Conservation (phyloP, 2,797 vertebrate species). For the Crotalus adamanteus region DNA sequence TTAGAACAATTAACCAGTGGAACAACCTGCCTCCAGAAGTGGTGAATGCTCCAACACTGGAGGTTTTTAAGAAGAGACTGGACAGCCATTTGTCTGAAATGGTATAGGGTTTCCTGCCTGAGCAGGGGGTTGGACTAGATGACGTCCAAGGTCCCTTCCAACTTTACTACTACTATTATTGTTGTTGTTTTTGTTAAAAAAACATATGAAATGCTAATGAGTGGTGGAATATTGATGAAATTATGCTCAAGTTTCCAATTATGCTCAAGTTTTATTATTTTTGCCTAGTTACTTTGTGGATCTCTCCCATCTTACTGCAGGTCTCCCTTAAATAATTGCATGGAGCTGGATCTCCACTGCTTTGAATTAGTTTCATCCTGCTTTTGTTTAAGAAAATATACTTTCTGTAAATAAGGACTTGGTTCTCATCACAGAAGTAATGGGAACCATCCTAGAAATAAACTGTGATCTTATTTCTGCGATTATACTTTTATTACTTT, state of each 20-base stretch:
- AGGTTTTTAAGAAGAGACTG: too few relatives aligned
- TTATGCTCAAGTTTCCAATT: background rate
- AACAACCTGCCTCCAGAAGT: too few relatives aligned
- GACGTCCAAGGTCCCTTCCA: too few relatives aligned
- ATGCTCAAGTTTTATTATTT: background rate
- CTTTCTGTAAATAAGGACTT: background rate
- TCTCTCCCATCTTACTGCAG: background rate
- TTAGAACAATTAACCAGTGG: too few relatives aligned
- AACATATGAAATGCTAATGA: background rate
- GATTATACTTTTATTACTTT: background rate
- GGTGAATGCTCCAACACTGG: too few relatives aligned
- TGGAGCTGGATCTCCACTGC: background rate
- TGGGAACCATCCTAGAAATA: background rate
- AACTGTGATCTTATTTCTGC: background rate
- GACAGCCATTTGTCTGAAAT: too few relatives aligned
- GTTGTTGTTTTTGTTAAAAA: background rate
- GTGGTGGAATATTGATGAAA: background rate
- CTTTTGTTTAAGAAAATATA: background rate
- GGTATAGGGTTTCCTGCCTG: too few relatives aligned
- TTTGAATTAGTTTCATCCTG: background rate
- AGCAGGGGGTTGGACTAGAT: too few relatives aligned
- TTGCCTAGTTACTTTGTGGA: background rate
- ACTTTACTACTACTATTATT: too few relatives aligned
- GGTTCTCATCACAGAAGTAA: background rate
- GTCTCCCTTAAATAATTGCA: background rate